Conservation (phyloP, 2,113 vertebrate genomes). For the Sinocyclocheilus anshuiensis region DNA sequence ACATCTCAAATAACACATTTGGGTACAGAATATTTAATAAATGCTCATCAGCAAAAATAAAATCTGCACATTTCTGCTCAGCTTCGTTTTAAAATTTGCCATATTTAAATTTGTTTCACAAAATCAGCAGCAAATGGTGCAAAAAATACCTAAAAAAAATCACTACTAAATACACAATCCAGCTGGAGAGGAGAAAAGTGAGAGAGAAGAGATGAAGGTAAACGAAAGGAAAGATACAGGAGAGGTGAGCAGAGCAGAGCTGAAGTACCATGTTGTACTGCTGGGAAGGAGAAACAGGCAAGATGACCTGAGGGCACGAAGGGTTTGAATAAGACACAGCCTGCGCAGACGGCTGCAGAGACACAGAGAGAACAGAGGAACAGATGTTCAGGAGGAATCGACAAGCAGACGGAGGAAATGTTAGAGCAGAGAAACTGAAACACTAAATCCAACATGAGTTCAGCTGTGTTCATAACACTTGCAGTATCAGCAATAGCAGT, state of each 20-base stretch:
- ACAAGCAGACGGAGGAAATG: constrained; percentile 25
- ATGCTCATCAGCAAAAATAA: background rate
- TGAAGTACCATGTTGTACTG: constrained; percentile 97
- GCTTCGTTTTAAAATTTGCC: too few species aligned
- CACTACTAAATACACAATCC: background rate
- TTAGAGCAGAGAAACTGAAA: constrained; percentile 10
- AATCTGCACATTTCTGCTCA: background rate
- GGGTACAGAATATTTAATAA: too few species aligned
- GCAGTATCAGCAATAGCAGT: too few species aligned
- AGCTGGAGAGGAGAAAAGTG: background rate
- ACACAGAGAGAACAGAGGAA: constrained; percentile 59
- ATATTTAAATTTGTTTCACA: too few species aligned
- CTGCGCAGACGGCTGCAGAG: constrained; percentile 92
- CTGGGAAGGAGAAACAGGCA: constrained; percentile 98
- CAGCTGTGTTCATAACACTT: too few species aligned
- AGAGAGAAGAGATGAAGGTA: too few species aligned
- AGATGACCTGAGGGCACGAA: constrained; percentile 98
- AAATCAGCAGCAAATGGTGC: too few species aligned
- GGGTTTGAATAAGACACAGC: constrained; percentile 91
- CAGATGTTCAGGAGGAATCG: background rate
- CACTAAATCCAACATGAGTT: too few species aligned
- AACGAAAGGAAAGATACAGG: constrained; percentile 37
- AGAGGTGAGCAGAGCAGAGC: background rate
- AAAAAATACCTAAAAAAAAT: background rate
- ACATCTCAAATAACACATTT: too few species aligned